Base-by-base conservation (phyloP, 92 coral and sea anemone genomes). In the Chrysogorgia sp. region DNA sequence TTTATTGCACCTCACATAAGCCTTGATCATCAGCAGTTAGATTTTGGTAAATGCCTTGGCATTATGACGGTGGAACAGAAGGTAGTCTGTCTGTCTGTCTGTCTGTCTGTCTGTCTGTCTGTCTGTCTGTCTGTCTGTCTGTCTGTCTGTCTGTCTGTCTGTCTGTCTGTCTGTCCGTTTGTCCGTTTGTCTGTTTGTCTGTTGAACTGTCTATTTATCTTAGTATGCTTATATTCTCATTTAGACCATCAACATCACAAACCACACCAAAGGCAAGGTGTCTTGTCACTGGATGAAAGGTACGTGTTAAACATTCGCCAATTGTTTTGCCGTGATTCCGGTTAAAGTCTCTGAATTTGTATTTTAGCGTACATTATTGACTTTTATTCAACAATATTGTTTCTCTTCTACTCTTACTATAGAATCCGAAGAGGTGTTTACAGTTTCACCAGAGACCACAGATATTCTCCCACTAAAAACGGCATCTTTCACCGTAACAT, bases 261-360 rank as follows among this genome's bases (percentile, higher is more conserved):
- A 94, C 68, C 98, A 94, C 55, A 94, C 98, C 6, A 89, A 82
- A 58, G 98, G 98, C 20, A 94, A 94, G 69, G 90, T 94, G 9
- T 85, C 94, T 3, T 94, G 98, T 69, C 75, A 77, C 78, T 94
- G 98, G 98, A 87, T 94, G 86, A 91, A 84, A 86, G 98, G 98
- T 89, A 7, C 0, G 67, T 34, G 34, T 14, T 62, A 10, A 8
- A 17, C 10, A 6, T 58, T 32, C 21, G 43, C 43, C 12, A 37
- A 4, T 37, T 5, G 5, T 37, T 37, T 37, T 37, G n/a, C n/a
- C n/a, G n/a, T n/a, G n/a, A n/a, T n/a, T n/a, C n/a, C n/a, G n/a
- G n/a, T n/a, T n/a, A n/a, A n/a, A n/a, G n/a, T n/a, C n/a, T n/a
- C n/a, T n/a, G n/a, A n/a, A n/a, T n/a, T n/a, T n/a, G n/a, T n/a